These are phyloP conservation scores for Oceanodroma leucorhoa DNA, from an alignment of 2,797 vertebrate genomes.

Conservation along the genomic window DNA sequence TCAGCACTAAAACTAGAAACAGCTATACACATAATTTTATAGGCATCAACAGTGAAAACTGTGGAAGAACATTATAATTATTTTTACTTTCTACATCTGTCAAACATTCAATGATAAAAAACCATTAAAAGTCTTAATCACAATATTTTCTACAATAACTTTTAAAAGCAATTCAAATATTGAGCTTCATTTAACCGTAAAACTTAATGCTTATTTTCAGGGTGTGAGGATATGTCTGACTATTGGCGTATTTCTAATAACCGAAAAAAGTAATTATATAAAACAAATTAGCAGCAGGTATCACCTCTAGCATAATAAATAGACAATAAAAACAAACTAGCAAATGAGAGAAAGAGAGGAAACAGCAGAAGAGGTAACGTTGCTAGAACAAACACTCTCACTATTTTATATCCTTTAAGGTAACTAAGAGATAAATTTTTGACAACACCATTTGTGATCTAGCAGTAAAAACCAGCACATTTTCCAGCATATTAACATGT, in stretches of 20 bases:
- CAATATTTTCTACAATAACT: not conserved
- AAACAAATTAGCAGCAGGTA: not conserved
- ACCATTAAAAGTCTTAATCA: not conserved
- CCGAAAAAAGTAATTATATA: not conserved
- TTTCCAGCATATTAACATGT: not conserved
- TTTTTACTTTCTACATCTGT: not conserved
- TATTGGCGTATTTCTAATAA: not conserved
- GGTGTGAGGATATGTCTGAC: not conserved
- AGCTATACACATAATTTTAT: not conserved
- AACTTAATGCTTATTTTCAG: not conserved
- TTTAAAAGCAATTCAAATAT: not conserved
- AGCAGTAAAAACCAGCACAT: not conserved
- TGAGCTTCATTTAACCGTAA: not conserved
- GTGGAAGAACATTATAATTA: not conserved
- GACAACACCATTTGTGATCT: not conserved
- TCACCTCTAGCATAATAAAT: not conserved
- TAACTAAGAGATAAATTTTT: not conserved
- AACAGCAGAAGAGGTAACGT: not conserved
- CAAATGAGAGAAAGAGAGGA: not conserved
- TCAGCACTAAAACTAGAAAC: not conserved
- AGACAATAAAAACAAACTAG: not conserved
- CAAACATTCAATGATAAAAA: not conserved
- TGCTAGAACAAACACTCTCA: not conserved
- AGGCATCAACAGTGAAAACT: not conserved
- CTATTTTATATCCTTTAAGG: not conserved